These are phyloP conservation scores for Sphaeramia orbicularis DNA, from an alignment of 2,797 vertebrate species.

Conservation along the genomic window DNA sequence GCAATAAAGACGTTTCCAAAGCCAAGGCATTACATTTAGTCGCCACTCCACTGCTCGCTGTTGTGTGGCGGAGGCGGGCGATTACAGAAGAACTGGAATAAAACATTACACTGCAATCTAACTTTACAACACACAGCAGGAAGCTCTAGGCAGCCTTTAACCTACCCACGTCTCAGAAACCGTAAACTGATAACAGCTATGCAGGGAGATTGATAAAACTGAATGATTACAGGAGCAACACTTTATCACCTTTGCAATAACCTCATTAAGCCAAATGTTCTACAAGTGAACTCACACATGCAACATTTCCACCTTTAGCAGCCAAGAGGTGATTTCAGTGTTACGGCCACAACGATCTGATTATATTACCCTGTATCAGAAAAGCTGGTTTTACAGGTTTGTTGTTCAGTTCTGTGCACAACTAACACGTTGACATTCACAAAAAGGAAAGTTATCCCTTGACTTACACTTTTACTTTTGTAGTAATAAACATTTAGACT, in stretches of 20 bases:
- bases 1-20: slow-evolving; percentile 56
- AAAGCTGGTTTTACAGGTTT: background rate
- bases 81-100: slow-evolving; percentile 27
- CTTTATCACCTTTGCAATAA: slow-evolving; percentile 31
- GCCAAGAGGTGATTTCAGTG: too few species aligned
- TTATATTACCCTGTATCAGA: slow-evolving; percentile 9
- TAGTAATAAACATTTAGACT: slow-evolving; percentile 15
- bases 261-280: slow-evolving; percentile 10
- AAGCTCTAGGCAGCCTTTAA: slow-evolving; percentile 29
- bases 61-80: slow-evolving; percentile 28
- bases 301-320: background rate
- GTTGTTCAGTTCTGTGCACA: background rate
- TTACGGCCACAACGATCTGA: background rate
- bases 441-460: slow-evolving; percentile 9
- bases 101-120: slow-evolving; percentile 33
- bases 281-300: slow-evolving; percentile 1
- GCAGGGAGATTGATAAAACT: slow-evolving; percentile 36
- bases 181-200: slow-evolving; percentile 34
- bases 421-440: background rate
- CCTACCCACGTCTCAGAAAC: slow-evolving; percentile 23
- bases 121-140: slow-evolving; percentile 39
- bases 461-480: background rate
- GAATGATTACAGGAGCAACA: slow-evolving; percentile 32
- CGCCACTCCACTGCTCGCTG: slow-evolving; percentile 5
- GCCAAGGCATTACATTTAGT: slow-evolving; percentile 24